Evolutionary conservation across 1,140 invertebrate species (phyloP).

Genomic region (Pogonomyrmex californicus): DNA sequence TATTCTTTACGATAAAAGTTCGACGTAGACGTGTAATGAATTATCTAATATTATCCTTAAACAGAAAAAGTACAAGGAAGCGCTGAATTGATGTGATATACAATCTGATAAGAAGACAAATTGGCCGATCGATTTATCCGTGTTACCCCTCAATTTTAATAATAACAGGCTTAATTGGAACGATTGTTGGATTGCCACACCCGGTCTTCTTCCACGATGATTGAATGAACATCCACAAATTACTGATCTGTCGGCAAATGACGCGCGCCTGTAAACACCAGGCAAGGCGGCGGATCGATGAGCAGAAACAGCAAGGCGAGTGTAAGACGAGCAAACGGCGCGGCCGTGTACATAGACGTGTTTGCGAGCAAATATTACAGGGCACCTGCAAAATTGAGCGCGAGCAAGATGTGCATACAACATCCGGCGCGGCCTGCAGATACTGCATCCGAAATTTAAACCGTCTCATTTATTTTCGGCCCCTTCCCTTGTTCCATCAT

Average conservation of each 20-base stretch:
- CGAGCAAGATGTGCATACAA: slow-evolving; percentile 59
- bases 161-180: neutral
- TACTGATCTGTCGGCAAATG: slow-evolving; percentile 62
- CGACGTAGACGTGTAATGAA: neutral
- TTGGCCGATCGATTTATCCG: neutral
- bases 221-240: slow-evolving; percentile 52
- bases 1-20: neutral
- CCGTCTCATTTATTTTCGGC: slow-evolving; percentile 49
- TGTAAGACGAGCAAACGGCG: slow-evolving; percentile 60
- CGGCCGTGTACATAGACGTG: slow-evolving; percentile 58
- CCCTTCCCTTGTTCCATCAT: no score
- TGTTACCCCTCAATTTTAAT: neutral
- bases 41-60: neutral
- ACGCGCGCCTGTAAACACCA: slow-evolving; percentile 57
- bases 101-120: neutral
- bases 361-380: slow-evolving; percentile 61
- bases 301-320: slow-evolving; percentile 50
- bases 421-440: slow-evolving; percentile 47
- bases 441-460: slow-evolving; percentile 62
- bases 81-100: neutral
- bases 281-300: slow-evolving; percentile 52
- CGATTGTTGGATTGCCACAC: slow-evolving; percentile 21
- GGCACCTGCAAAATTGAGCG: slow-evolving; percentile 62
- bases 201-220: slow-evolving; percentile 18
- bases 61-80: neutral